phyloP scores from a whole-genome alignment of 2,888 invertebrate species.

The Caenorhabditis sinica region DNA sequence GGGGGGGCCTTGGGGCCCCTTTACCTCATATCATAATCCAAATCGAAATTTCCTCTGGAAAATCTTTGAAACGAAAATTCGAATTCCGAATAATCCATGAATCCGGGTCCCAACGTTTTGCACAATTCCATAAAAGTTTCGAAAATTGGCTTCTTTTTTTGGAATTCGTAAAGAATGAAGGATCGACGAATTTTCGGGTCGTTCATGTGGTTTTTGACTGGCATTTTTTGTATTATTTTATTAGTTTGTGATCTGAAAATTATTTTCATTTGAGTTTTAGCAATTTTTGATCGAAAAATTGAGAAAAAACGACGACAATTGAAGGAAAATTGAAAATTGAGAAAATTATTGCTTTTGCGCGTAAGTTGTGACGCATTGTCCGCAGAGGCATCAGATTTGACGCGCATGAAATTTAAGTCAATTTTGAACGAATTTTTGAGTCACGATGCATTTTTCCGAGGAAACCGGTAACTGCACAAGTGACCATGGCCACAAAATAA shows the following conservation, averaged over 20 bases:
- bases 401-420: neutral
- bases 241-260: too few relatives aligned
- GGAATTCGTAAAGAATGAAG: neutral
- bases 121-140: neutral
- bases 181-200: neutral
- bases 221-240: too few relatives aligned
- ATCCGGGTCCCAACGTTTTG: neutral
- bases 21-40: too few relatives aligned
- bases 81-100: neutral
- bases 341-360: neutral
- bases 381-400: neutral
- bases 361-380: neutral
- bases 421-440: neutral
- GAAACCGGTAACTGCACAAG: too few relatives aligned
- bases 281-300: too few relatives aligned
- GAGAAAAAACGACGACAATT: too few relatives aligned
- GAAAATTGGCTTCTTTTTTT: neutral
- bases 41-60: neutral
- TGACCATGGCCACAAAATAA: too few relatives aligned
- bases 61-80: neutral
- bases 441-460: too few relatives aligned
- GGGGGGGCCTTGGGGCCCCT: too few relatives aligned
- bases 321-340: too few relatives aligned
- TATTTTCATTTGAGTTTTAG: too few relatives aligned
- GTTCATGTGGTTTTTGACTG: neutral